phyloP scores from a whole-genome alignment of 2,113 vertebrate species.

The Dasypus novemcinctus region DNA sequence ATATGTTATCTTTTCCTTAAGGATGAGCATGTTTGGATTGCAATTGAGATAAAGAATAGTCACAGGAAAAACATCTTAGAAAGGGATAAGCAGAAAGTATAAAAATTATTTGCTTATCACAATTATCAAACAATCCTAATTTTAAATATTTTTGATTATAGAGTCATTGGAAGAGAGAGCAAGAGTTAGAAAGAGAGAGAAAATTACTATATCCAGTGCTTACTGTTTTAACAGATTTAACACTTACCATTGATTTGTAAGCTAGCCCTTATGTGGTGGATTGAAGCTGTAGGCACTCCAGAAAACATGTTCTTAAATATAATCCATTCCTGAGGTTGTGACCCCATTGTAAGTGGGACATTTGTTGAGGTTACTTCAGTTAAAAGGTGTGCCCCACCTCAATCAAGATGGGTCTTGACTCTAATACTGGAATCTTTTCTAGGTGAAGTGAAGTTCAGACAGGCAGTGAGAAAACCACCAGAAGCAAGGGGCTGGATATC shows the following conservation, averaged over 20 bases:
- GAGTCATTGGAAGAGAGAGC: neutral
- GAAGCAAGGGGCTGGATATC: no score
- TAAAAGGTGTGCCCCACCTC: no score
- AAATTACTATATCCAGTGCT: neutral
- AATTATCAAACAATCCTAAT: neutral
- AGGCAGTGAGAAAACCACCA: no score
- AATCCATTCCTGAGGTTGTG: no score
- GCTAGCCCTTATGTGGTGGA: neutral
- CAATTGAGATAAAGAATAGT: neutral
- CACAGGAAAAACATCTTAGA: neutral
- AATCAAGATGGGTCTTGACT: no score
- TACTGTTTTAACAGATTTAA: constrained; percentile 23
- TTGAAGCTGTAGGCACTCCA: no score
- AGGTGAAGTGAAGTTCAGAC: no score
- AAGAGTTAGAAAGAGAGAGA: neutral
- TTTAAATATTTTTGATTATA: neutral
- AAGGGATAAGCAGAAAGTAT: neutral
- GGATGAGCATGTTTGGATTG: neutral
- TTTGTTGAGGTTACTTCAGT: no score
- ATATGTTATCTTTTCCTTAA: neutral
- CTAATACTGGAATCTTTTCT: no score
- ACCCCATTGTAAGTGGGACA: no score
- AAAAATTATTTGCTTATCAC: neutral
- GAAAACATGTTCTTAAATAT: no score
- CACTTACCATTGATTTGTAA: neutral